Evolutionary conservation across 2,113 vertebrate genomes (phyloP).

Genomic region (Butorides virescens): DNA sequence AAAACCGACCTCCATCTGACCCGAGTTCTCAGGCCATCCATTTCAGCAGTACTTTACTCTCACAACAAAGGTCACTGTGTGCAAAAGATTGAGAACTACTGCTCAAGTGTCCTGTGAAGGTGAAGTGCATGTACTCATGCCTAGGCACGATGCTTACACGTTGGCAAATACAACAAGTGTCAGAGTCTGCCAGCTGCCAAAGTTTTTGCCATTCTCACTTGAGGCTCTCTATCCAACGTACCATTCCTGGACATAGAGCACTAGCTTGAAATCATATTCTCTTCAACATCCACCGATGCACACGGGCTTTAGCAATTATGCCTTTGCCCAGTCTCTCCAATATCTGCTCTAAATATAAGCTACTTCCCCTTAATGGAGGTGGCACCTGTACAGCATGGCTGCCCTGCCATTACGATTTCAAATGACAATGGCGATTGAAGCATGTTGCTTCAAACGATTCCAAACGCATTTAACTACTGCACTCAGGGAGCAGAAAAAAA

Average conservation of each 20-base stretch:
- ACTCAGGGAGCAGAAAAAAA: background rate
- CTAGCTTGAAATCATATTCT: background rate
- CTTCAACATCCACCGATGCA: background rate
- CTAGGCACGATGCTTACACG: accelerated
- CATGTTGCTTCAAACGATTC: background rate
- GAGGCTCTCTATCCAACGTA: background rate
- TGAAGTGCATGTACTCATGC: background rate
- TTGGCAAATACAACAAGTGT: background rate
- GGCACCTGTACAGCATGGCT: background rate
- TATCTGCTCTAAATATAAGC: background rate
- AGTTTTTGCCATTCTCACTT: background rate
- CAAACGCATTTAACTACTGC: background rate
- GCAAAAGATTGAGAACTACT: background rate
- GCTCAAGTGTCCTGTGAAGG: background rate
- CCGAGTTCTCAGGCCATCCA: background rate
- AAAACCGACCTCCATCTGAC: background rate
- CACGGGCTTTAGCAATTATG: background rate
- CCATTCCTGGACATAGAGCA: background rate
- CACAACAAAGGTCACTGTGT: background rate
- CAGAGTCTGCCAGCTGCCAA: background rate
- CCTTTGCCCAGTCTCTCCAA: background rate
- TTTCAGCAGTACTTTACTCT: background rate
- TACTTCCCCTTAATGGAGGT: background rate
- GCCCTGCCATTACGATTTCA: background rate
- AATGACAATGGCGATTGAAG: background rate